A percentile compares a stretch with the other conserved stretches of the same genome.
These are phyloP conservation scores for Pseudorhombus dupliciocellatus DNA, from an alignment of 2,113 vertebrate genomes.

Conservation along the genomic window DNA sequence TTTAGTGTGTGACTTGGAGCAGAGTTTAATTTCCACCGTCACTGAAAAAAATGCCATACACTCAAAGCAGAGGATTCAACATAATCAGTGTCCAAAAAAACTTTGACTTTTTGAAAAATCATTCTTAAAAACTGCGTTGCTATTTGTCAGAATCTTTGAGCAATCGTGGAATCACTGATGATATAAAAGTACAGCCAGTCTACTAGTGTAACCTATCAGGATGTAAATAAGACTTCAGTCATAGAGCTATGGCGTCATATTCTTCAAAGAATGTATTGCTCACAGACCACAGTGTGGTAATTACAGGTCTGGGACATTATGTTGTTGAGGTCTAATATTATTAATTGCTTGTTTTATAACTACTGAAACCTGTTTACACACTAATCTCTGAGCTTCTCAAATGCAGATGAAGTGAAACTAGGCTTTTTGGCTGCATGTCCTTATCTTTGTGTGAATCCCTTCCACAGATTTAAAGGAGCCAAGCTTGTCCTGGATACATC, in stretches of 20 bases:
- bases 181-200: too few species aligned
- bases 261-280: too few species aligned
- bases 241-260: too few species aligned
- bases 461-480: neutral
- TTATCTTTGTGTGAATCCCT: too few species aligned
- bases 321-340: too few species aligned
- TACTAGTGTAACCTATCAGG: too few species aligned
- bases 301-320: neutral
- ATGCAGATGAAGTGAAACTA: too few species aligned
- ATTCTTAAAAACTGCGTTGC: too few species aligned
- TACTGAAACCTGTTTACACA: neutral
- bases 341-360: neutral
- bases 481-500: neutral
- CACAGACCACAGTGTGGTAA: neutral
- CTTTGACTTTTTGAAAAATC: neutral
- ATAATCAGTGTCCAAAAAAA: neutral
- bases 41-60: neutral
- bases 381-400: neutral
- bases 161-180: too few species aligned
- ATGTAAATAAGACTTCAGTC: too few species aligned
- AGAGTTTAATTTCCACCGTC: constrained; percentile 11
- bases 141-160: too few species aligned
- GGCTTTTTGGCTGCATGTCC: too few species aligned
- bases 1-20: constrained; percentile 7
- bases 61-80: neutral